A percentile compares a stretch with the other conserved stretches of the same genome.
These are phyloP conservation scores for Himalopsyche japonica DNA, from an alignment of 2,888 invertebrate genomes.

Conservation along the genomic window DNA sequence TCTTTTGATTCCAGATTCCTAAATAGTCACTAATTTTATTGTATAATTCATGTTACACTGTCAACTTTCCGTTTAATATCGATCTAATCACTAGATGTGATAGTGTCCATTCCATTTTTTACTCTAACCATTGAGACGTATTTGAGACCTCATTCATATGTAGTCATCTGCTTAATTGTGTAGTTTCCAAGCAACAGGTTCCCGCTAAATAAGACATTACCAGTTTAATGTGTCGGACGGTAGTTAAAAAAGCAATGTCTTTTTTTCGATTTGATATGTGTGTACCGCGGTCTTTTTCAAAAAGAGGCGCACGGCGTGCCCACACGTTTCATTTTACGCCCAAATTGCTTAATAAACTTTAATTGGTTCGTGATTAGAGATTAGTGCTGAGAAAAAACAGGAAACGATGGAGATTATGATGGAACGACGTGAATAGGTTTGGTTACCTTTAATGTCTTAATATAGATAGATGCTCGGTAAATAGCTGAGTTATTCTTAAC, in stretches of 20 bases:
- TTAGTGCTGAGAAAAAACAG: background rate
- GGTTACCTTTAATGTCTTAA: background rate
- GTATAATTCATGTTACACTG: too few relatives aligned
- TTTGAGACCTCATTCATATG: background rate
- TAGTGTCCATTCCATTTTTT: too few relatives aligned
- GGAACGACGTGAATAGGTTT: background rate
- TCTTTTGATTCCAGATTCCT: too few relatives aligned
- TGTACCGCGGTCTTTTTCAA: background rate
- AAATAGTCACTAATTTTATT: too few relatives aligned
- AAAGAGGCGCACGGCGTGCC: background rate
- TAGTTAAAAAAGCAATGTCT: background rate
- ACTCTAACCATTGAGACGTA: background rate
- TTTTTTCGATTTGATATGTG: background rate
- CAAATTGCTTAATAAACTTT: slow-evolving; percentile 5
- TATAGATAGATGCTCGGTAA: background rate
- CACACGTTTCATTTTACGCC: background rate
- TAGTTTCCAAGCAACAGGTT: background rate
- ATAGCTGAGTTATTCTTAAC: background rate
- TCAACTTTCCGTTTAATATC: too few relatives aligned
- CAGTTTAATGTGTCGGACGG: background rate
- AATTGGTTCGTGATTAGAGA: slow-evolving; percentile 5
- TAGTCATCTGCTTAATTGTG: background rate
- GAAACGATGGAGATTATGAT: background rate
- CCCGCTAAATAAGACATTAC: background rate
- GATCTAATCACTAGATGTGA: too few relatives aligned